Percentiles rank a stretch among this genome's conserved stretches.
Conservation (phyloP, 2,888 invertebrate species). For the Phymatocera aterrima region DNA sequence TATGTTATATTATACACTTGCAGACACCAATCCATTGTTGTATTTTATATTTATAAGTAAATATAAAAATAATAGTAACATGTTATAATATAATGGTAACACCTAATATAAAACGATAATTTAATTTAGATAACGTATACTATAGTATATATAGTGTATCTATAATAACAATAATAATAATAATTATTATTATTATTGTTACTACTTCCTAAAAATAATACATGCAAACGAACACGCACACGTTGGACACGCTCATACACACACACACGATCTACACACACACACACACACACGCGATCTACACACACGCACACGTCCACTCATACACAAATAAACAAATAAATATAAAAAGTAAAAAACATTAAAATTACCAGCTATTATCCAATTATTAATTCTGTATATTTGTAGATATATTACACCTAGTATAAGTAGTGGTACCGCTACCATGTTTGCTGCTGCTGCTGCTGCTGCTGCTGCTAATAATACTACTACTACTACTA, state of each 20-base stretch:
- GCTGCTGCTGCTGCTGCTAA: too few relatives aligned
- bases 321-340: neutral
- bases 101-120: constrained; percentile 22
- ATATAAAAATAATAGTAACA: neutral
- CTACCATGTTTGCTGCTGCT: too few relatives aligned
- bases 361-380: too few relatives aligned
- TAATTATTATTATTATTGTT: constrained; percentile 5
- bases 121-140: constrained; percentile 31
- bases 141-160: too few relatives aligned
- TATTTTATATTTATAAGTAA: constrained; percentile 22
- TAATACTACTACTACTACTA: too few relatives aligned
- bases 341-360: neutral
- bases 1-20: neutral
- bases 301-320: too few relatives aligned
- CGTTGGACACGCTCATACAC: too few relatives aligned
- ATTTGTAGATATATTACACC: constrained; percentile 65
- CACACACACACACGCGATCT: too few relatives aligned
- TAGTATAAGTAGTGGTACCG: too few relatives aligned
- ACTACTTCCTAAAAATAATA: neutral
- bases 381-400: constrained; percentile 60
- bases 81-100: too few relatives aligned
- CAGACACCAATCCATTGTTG: constrained; percentile 38
- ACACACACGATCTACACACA: too few relatives aligned
- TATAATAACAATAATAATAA: neutral
- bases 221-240: neutral